A percentile compares a stretch with the other conserved stretches of the same genome.
phyloP scores from a whole-genome alignment of 37 sponge, comb jelly and placozoan genomes.

The Theonella swinhoei region DNA sequence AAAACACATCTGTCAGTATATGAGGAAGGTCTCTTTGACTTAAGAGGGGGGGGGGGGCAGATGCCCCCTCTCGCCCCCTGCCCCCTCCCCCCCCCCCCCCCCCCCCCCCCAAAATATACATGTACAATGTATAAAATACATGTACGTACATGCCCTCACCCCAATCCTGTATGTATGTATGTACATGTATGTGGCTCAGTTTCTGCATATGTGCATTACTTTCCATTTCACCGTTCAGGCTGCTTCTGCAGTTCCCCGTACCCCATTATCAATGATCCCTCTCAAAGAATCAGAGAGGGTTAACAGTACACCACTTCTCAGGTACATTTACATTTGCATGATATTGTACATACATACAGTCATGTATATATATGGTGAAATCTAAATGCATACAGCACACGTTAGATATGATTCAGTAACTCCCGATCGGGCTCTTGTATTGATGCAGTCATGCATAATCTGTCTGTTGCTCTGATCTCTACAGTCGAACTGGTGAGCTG shows the following conservation, averaged over 20 bases:
- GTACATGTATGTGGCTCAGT: not conserved
- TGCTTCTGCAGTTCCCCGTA: slow-evolving; percentile 54
- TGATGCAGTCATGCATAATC: too few species aligned
- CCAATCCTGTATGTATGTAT: not conserved
- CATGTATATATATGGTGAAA: not conserved
- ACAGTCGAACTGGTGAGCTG: slow-evolving; percentile 74
- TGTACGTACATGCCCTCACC: not conserved
- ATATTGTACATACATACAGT: not conserved
- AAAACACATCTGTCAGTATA: too few species aligned
- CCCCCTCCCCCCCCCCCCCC: too few species aligned
- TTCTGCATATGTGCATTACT: too few species aligned
- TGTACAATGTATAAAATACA: too few species aligned
- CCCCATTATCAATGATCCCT: slow-evolving; percentile 81
- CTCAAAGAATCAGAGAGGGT: slow-evolving; percentile 59
- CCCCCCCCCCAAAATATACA: too few species aligned
- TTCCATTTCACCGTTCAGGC: too few species aligned
- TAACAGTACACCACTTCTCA: slow-evolving; percentile 46
- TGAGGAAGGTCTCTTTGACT: too few species aligned
- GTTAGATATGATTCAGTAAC: too few species aligned
- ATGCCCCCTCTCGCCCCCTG: slow-evolving; percentile 1
- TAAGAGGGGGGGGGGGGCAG: too few species aligned
- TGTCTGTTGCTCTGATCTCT: not conserved
- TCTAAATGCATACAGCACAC: too few species aligned
- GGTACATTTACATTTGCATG: slow-evolving; percentile 15
- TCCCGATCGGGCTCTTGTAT: too few species aligned